Base-by-base conservation (phyloP, 1,140 invertebrate genomes). In the Pogonomyrmex californicus region DNA sequence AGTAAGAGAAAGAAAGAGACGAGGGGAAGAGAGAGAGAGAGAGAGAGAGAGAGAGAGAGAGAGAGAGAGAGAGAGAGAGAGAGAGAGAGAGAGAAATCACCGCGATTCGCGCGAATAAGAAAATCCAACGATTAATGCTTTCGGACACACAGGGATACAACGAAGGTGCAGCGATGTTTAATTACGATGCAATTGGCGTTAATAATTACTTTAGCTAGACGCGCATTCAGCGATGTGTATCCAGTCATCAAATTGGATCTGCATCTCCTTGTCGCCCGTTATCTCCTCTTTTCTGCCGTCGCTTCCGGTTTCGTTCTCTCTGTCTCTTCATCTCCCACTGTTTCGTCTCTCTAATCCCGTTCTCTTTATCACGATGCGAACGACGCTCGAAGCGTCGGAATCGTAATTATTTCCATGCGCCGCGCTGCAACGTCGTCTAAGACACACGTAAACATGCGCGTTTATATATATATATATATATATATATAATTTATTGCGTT, bases 161-260 rank as follows among this genome's bases (percentile, higher is more conserved):
- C 76, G 63, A 58, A 10, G 62, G 76, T 12, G 47, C 58, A 65
- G 63, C 77, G 81, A 88, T 91, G 92, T 93, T 93, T 93, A 93
- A 93, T 93, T 93, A 92, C 92, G 89, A 86, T 90, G 91, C 86
- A 93, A 92, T 93, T 92, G 91, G 89, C 91, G 91, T 91, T 93
- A 94, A 94, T 94, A 93, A 94, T 93, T 93, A 93, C 89, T 94
- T 93, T 92, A 91, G 88, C 89, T 87, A 88, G 92, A 86, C 90
- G 87, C 76, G 89, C 75, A 91, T 91, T 92, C 91, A 91, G 82
- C 91, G 92, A 93, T 92, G 93, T 93, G 93, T 93, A 93, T 92
- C 90, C 91, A 92, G 90, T 94, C 93, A 94, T 94, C 92, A 93
- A 94, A 93, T 93, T 94, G 92, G 92, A 93, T 93, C 79, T 88